Conservation (phyloP, 2,888 invertebrate species). For the Adelphocoris suturalis region DNA sequence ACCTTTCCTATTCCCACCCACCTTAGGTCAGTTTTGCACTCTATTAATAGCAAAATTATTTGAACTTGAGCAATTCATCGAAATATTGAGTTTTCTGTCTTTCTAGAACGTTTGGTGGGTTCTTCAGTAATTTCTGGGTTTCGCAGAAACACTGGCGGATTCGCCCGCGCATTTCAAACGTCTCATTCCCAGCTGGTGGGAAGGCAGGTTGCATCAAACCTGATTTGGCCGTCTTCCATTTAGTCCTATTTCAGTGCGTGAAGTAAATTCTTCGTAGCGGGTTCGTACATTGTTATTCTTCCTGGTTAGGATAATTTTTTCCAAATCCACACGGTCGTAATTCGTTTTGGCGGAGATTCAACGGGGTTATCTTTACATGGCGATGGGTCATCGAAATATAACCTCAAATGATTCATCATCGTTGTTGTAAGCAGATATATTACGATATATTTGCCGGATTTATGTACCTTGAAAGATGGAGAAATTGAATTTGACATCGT, state of each 20-base stretch:
- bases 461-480: no score
- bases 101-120: no score
- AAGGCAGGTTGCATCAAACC: background rate
- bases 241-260: background rate
- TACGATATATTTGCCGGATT: no score
- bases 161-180: constrained; percentile 6
- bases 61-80: no score
- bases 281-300: background rate
- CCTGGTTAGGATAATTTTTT: background rate
- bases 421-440: no score
- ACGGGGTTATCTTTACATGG: background rate
- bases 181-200: background rate
- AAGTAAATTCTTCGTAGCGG: background rate
- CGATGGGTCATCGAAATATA: background rate
- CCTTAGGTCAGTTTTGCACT: no score
- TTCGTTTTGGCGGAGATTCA: background rate
- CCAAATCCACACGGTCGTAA: background rate
- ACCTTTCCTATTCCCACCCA: no score
- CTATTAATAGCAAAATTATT: no score
- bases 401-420: no score
- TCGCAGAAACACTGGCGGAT: background rate
- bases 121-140: background rate
- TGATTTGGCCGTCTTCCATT: background rate
- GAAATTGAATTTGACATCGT: no score
- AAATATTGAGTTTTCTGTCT: no score